Conservation (phyloP, 2,113 vertebrate genomes). For the Urocynchramus pylzowi region DNA sequence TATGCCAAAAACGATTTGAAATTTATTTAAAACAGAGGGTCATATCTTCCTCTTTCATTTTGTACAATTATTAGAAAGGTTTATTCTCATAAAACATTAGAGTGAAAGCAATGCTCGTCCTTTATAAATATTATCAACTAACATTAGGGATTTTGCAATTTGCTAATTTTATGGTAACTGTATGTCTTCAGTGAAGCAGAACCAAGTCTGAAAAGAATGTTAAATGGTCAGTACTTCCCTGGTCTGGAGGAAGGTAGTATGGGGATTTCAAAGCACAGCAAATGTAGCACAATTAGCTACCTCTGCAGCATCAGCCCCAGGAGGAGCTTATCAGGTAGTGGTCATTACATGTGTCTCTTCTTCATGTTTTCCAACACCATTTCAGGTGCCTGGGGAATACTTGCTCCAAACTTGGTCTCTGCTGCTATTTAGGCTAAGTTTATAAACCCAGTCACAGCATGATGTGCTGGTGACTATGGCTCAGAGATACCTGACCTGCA, state of each 20-base stretch:
- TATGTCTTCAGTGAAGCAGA: not conserved
- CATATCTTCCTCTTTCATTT: not conserved
- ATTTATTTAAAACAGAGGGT: not conserved
- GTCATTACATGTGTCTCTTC: not conserved
- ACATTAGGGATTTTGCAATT: not conserved
- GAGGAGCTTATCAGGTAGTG: not conserved
- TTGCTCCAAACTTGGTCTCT: not conserved
- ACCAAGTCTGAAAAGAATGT: not conserved
- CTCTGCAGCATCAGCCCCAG: not conserved
- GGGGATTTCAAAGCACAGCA: not conserved
- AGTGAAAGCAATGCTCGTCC: not conserved
- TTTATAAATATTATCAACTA: not conserved
- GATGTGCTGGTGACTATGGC: not conserved
- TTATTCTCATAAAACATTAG: not conserved
- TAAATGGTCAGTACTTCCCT: not conserved
- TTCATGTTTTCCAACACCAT: not conserved
- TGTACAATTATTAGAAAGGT: not conserved
- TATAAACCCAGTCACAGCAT: not conserved
- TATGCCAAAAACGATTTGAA: not conserved
- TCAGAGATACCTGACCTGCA: not conserved
- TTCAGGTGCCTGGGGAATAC: not conserved
- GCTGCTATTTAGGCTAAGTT: not conserved
- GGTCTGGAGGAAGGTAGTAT: not conserved
- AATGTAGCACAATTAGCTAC: not conserved
- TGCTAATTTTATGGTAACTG: not conserved